Percentiles rank a stretch among this genome's conserved stretches.
Evolutionary conservation across 1,140 invertebrate genomes (phyloP).

Genomic region (Drosophila obscura): DNA sequence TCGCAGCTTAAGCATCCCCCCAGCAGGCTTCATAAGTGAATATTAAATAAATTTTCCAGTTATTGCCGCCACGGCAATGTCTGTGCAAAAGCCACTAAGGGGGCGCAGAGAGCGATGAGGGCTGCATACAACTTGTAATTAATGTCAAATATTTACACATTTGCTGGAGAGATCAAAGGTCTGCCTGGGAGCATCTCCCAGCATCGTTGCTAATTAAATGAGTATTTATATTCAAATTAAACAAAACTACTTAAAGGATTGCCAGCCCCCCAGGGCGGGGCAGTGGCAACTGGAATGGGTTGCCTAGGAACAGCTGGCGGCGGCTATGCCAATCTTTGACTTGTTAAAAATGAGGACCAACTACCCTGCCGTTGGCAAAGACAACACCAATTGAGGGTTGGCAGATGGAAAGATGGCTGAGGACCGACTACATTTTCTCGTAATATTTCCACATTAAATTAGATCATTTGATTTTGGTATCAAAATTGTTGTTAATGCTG

Average conservation of each 20-base stretch:
- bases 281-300: background rate
- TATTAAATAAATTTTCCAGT: slow-evolving; percentile 81
- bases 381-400: background rate
- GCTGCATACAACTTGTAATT: slow-evolving; percentile 78
- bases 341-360: slow-evolving; percentile 19
- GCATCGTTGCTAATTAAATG: slow-evolving; percentile 77
- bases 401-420: no score
- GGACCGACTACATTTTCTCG: no score
- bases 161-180: slow-evolving; percentile 76
- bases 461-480: no score
- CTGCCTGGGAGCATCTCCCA: slow-evolving; percentile 51
- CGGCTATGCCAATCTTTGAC: slow-evolving; percentile 17
- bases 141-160: slow-evolving; percentile 82
- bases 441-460: background rate
- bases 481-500: background rate
- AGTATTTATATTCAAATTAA: slow-evolving; percentile 82
- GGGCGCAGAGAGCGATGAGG: background rate
- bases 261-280: background rate
- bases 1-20: slow-evolving; percentile 31
- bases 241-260: slow-evolving; percentile 71
- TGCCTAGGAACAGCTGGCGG: slow-evolving; percentile 30
- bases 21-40: slow-evolving; percentile 66
- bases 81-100: slow-evolving; percentile 28
- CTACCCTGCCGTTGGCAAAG: slow-evolving; percentile 22
- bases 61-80: slow-evolving; percentile 55